Evolutionary conservation across 2,113 vertebrate species (phyloP).

Genomic region (Eira barbara): DNA sequence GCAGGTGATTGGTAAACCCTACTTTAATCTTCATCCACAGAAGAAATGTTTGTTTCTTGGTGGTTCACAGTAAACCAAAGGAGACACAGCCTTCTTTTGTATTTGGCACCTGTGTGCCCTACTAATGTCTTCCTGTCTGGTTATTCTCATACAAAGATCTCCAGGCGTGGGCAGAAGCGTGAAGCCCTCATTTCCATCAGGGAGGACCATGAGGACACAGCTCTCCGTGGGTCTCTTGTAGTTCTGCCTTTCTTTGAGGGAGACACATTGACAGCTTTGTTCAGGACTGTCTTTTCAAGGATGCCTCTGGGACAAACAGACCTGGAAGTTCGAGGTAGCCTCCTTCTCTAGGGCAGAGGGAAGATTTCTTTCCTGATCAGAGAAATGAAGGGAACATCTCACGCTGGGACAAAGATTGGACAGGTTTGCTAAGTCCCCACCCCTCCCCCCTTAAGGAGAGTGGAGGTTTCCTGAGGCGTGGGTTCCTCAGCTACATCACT

Average conservation of each 20-base stretch:
- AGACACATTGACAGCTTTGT: background rate
- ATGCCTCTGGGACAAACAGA: background rate
- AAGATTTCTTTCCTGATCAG: background rate
- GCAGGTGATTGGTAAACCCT: background rate
- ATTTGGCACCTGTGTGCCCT: background rate
- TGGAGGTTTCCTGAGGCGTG: background rate
- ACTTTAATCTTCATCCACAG: constrained; percentile 11
- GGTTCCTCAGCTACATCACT: background rate
- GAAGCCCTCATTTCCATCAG: background rate
- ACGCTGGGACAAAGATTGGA: background rate
- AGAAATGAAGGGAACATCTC: background rate
- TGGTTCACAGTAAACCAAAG: background rate
- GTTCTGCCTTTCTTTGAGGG: background rate
- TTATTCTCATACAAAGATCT: background rate
- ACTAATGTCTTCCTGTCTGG: background rate
- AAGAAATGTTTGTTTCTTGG: background rate
- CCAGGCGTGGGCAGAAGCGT: background rate
- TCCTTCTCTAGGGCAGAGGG: background rate
- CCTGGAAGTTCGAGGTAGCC: background rate
- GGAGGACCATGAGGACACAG: background rate
- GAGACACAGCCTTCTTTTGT: background rate
- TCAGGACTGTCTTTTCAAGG: background rate
- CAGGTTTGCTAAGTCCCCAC: background rate
- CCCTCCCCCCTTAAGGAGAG: background rate
- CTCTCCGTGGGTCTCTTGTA: background rate